These are phyloP conservation scores for Rhogogaster chlorosoma DNA, from an alignment of 2,888 invertebrate genomes.

Conservation along the genomic window DNA sequence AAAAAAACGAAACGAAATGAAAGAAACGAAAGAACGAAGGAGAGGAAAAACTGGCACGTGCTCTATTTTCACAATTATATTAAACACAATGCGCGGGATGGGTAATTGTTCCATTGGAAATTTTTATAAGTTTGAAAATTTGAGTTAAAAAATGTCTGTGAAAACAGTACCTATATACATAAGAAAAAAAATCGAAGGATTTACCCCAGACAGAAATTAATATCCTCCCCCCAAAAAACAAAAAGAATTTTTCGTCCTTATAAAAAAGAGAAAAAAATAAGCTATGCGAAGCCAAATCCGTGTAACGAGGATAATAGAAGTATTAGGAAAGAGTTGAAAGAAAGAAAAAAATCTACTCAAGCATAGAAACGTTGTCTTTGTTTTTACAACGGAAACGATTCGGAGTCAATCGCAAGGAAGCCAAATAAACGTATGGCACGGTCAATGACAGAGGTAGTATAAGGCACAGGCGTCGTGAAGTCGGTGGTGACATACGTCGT, in stretches of 20 bases:
- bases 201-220: background rate
- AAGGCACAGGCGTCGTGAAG: slow-evolving; percentile 6
- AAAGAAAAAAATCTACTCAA: background rate
- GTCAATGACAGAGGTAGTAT: slow-evolving; percentile 4
- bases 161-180: background rate
- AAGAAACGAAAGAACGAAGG: background rate
- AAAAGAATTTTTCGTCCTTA: background rate
- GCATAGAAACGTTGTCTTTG: background rate
- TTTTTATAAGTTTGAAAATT: background rate
- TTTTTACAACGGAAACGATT: background rate
- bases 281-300: background rate
- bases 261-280: background rate
- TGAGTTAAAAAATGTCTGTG: background rate
- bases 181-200: background rate
- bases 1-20: background rate
- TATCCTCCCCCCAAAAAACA: background rate
- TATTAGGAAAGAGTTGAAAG: background rate
- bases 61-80: slow-evolving; percentile 32
- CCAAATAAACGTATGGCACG: background rate
- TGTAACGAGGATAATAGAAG: background rate
- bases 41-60: slow-evolving; percentile 33
- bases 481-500: background rate
- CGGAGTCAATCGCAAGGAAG: slow-evolving; percentile 19
- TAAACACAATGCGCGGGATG: background rate
- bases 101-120: background rate